A percentile compares a stretch with the other conserved stretches of the same genome.
Evolutionary conservation across 2,888 invertebrate genomes (phyloP).

Genomic region (Temnothorax unifasciatus): DNA sequence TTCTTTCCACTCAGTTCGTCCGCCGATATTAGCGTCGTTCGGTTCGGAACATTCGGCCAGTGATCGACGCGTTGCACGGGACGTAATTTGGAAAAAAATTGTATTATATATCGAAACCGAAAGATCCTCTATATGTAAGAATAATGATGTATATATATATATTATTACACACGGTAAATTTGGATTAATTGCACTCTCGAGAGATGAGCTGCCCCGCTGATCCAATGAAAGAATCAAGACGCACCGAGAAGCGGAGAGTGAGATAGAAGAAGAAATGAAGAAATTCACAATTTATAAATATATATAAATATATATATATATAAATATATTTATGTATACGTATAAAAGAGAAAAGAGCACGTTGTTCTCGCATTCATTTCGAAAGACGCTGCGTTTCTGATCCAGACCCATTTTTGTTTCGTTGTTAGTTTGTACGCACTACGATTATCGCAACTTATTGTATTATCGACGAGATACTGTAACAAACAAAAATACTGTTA

Average conservation of each 20-base stretch:
- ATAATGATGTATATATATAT: constrained; percentile 84
- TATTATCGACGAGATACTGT: constrained; percentile 85
- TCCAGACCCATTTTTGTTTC: constrained; percentile 79
- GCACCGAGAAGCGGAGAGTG: constrained; percentile 37
- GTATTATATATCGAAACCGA: constrained; percentile 82
- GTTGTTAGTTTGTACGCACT: constrained; percentile 85
- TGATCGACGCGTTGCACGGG: constrained; percentile 69
- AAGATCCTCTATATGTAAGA: constrained; percentile 81
- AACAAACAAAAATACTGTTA: constrained; percentile 86
- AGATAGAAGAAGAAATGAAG: constrained; percentile 53
- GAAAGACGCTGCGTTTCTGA: constrained; percentile 72
- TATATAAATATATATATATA: constrained; percentile 25
- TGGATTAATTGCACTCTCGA: constrained; percentile 78
- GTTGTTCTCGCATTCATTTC: constrained; percentile 68
- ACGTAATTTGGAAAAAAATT: constrained; percentile 72
- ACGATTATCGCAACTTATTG: constrained; percentile 85
- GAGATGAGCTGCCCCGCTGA: constrained; percentile 64
- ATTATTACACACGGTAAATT: constrained; percentile 83
- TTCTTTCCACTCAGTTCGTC: constrained; percentile 17
- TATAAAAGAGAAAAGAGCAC: constrained; percentile 36
- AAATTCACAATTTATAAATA: constrained; percentile 54
- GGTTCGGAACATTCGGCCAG: constrained; percentile 58
- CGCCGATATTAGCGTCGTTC: constrained; percentile 18
- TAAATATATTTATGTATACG: constrained; percentile 19
- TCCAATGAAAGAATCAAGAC: constrained; percentile 59